Evolutionary conservation across 2,797 vertebrate species (phyloP), one percentile per base, ranked within the genome.

Genomic region (Smutsia temminckii): DNA sequence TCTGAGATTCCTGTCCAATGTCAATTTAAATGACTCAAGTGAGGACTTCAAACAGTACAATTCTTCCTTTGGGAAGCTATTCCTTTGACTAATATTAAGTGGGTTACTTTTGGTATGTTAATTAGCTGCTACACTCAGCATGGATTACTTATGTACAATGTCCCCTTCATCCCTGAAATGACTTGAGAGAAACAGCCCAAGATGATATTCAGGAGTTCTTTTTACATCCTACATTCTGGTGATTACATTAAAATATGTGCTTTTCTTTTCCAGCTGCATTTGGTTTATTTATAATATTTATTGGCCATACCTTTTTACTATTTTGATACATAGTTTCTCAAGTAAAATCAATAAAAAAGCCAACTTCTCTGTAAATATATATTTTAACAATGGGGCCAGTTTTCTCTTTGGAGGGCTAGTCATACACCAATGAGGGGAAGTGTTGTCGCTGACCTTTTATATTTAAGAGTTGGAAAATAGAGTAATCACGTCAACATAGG

Each of bases 51-150:
- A 96, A 53, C 4, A 72, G n/a, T 53, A 42, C 59, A 96, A 53
- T 88, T 69, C 75, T 97, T 94, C 90, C 83, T 87, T 86, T 89
- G 88, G 93, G 92, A 97, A 97, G 69, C 51, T 88, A 46, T 37
- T 77, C 32, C 79, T 89, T n/a, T 86, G 89, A 87, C 77, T 96
- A 55, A 61, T 75, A 89, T 61, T 89, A 84, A 90, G 61, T 88
- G 46, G 20, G 29, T 88, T 93, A 37, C n/a, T 83, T 80, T 49
- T 63, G 79, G 37, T 87, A 75, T 89, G 46, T 89, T 95, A 87
- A 92, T 86, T 86, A 92, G 57, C 34, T 85, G 20, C 64, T 83
- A 95, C 55, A 74, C 37, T 95, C 66, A 83, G 46, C 85, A 64
- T 16, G 12, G 78, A 68, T 89, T 93, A 46, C 18, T 91, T 81